These are phyloP conservation scores for Lampropteryx suffumata DNA, from an alignment of 2,888 invertebrate genomes.

Conservation along the genomic window DNA sequence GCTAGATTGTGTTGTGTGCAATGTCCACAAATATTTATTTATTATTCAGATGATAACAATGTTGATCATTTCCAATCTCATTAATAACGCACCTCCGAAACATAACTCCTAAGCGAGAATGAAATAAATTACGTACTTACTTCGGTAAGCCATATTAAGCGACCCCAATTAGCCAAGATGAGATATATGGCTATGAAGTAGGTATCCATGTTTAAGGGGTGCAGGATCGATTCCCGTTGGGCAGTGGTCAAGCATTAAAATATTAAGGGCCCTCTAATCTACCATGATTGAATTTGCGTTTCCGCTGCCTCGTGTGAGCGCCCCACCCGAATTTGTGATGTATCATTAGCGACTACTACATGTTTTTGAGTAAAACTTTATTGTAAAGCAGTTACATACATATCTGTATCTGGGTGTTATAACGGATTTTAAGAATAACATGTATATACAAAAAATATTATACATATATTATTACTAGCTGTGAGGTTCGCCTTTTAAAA, in stretches of 20 bases:
- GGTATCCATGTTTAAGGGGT: slow-evolving; percentile 59
- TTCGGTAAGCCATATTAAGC: slow-evolving; percentile 80
- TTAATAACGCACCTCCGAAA: slow-evolving; percentile 41
- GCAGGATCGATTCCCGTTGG: slow-evolving; percentile 71
- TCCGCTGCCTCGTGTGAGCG: slow-evolving; percentile 55
- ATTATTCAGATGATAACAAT: neutral
- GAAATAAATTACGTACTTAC: slow-evolving; percentile 81
- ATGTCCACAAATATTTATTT: too few species aligned
- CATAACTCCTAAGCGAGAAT: slow-evolving; percentile 62
- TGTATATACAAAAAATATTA: too few species aligned
- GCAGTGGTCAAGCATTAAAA: slow-evolving; percentile 80
- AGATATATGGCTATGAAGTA: slow-evolving; percentile 72
- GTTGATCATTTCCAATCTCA: slow-evolving; percentile 32
- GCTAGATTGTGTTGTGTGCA: too few species aligned
- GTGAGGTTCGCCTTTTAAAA: too few species aligned
- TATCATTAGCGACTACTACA: slow-evolving; percentile 48
- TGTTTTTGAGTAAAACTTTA: slow-evolving; percentile 28
- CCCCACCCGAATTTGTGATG: slow-evolving; percentile 56
- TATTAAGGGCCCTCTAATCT: slow-evolving; percentile 79
- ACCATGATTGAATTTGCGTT: slow-evolving; percentile 81
- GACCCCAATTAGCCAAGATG: slow-evolving; percentile 80
- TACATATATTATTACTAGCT: too few species aligned
- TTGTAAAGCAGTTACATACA: too few species aligned
- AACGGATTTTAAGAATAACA: too few species aligned
- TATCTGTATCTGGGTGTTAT: too few species aligned